These are phyloP conservation scores for Phocoena sinus DNA, from an alignment of 2,113 vertebrate genomes.

Conservation along the genomic window DNA sequence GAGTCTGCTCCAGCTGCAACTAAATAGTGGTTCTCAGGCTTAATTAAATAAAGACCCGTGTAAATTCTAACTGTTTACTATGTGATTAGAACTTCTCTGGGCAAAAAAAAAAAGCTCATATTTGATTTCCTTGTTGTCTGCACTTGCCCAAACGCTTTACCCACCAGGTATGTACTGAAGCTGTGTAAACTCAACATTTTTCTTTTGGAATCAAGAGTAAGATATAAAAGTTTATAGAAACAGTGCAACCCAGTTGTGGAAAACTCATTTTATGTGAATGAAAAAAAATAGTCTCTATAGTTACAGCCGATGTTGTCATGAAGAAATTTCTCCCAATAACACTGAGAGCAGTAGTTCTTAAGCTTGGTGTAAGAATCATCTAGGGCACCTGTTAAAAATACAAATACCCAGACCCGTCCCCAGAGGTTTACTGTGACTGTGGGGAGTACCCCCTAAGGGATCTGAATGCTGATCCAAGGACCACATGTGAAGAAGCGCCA, in stretches of 20 bases:
- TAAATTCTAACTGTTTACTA: constrained; percentile 72
- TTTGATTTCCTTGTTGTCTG: constrained; percentile 71
- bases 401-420: neutral
- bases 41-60: constrained; percentile 71
- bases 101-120: constrained; percentile 52
- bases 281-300: constrained; percentile 6
- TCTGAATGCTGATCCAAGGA: neutral
- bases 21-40: constrained; percentile 67
- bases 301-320: neutral
- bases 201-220: constrained; percentile 64
- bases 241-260: constrained; percentile 45
- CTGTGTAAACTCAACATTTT: constrained; percentile 71
- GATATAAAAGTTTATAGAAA: constrained; percentile 69
- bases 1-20: constrained; percentile 67
- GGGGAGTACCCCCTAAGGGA: neutral
- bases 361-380: neutral
- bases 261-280: constrained; percentile 58
- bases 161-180: constrained; percentile 68
- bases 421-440: neutral
- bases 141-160: constrained; percentile 68
- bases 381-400: neutral
- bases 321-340: neutral
- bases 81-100: constrained; percentile 70
- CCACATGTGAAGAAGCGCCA: neutral
- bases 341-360: neutral